phyloP scores from a whole-genome alignment of 2,888 invertebrate species.

The Oxystoma pomonae region DNA sequence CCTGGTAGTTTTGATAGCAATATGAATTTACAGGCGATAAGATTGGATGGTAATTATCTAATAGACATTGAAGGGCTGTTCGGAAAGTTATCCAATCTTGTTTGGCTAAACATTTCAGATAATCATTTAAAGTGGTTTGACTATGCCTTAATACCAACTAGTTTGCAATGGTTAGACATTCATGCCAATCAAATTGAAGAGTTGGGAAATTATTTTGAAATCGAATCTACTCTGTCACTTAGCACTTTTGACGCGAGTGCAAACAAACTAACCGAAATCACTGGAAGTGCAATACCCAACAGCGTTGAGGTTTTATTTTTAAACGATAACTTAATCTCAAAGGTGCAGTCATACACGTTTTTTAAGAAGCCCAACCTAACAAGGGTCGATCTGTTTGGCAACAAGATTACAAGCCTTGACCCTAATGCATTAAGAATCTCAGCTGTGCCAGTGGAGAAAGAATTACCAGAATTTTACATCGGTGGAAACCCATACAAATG shows the following conservation, averaged over 20 bases:
- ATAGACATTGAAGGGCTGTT: conserved; percentile 76
- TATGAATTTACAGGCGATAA: conserved; percentile 72
- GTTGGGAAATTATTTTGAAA: conserved; percentile 80
- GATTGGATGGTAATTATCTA: conserved; percentile 77
- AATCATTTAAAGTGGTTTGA: conserved; percentile 81
- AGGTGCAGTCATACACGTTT: conserved; percentile 82
- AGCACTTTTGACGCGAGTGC: conserved; percentile 79
- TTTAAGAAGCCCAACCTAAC: conserved; percentile 83
- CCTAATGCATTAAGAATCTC: conserved; percentile 73
- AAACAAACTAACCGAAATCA: conserved; percentile 76
- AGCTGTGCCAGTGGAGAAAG: conserved; percentile 66
- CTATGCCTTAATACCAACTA: conserved; percentile 79
- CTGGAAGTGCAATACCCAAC: conserved; percentile 78
- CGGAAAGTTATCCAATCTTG: conserved; percentile 73
- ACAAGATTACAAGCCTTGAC: conserved; percentile 71
- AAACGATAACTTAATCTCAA: conserved; percentile 75
- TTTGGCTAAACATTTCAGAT: conserved; percentile 83
- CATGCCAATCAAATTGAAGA: conserved; percentile 79
- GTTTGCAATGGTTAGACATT: conserved; percentile 80
- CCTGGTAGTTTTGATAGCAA: conserved; percentile 75
- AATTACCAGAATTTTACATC: conserved; percentile 77
- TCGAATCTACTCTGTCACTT: conserved; percentile 73
- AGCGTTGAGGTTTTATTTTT: conserved; percentile 74
- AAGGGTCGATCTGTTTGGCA: conserved; percentile 75
- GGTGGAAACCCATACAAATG: conserved; percentile 84